Evolutionary conservation across 2,797 vertebrate species (phyloP).

Genomic region (Danio albolineatus): DNA sequence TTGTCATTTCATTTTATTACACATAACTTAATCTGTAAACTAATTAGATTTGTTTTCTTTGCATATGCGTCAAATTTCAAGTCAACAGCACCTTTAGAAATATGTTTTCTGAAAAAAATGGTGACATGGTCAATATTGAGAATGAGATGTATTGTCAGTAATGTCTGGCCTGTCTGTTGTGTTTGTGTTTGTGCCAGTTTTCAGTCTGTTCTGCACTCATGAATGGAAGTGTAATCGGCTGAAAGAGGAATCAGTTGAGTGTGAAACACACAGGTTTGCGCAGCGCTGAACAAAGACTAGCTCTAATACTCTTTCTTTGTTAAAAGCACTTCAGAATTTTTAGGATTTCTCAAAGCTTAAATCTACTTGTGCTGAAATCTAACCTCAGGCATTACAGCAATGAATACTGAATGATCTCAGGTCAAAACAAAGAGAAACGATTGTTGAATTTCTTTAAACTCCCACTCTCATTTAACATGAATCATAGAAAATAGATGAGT

Average conservation of each 20-base stretch:
- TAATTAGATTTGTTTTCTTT: no score
- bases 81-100: no score
- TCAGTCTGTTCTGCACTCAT: conserved; percentile 59
- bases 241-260: conserved; percentile 75
- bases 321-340: not conserved
- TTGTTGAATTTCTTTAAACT: not conserved
- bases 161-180: conserved; percentile 9
- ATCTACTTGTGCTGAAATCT: not conserved
- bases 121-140: no score
- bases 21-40: no score
- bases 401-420: not conserved
- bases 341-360: not conserved
- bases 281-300: conserved; percentile 67
- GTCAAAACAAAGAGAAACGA: not conserved
- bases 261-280: conserved; percentile 71
- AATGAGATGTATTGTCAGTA: conserved; percentile 45
- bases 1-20: no score
- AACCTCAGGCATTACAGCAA: not conserved
- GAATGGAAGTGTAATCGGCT: conserved; percentile 79
- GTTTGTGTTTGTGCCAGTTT: no score
- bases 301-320: conserved; percentile 4
- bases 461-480: not conserved
- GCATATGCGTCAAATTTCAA: no score
- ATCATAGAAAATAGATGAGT: no score
- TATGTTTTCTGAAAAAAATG: no score